phyloP scores from a whole-genome alignment of 2,888 invertebrate genomes.

The Eupithecia centaureata region DNA sequence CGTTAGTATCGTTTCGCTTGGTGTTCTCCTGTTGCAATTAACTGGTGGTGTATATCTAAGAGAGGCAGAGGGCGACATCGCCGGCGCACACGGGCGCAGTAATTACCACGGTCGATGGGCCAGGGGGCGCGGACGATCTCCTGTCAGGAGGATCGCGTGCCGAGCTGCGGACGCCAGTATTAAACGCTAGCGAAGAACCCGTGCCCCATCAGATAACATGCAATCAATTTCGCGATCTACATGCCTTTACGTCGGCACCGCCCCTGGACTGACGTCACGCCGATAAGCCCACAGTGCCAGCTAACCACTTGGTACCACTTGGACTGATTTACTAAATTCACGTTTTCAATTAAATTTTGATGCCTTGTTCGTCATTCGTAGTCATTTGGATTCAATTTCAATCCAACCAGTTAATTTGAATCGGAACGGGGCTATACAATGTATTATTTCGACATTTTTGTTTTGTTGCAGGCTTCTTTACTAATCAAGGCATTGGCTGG shows the following conservation, averaged over 20 bases:
- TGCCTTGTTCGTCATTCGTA: constrained; percentile 30
- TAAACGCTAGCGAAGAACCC: constrained; percentile 83
- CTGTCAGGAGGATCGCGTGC: constrained; percentile 82
- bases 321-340: constrained; percentile 55
- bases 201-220: constrained; percentile 82
- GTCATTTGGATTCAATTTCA: constrained; percentile 24
- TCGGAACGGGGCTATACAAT: constrained; percentile 13
- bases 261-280: constrained; percentile 80
- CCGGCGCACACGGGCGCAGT: constrained; percentile 75
- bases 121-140: constrained; percentile 75
- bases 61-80: constrained; percentile 72
- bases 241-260: constrained; percentile 80
- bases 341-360: constrained; percentile 47
- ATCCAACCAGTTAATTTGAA: constrained; percentile 25
- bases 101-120: constrained; percentile 76
- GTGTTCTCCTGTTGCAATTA: constrained; percentile 48
- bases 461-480: constrained; percentile 55
- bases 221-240: constrained; percentile 84
- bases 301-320: constrained; percentile 74
- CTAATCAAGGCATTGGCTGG: constrained; percentile 77
- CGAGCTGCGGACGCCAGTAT: constrained; percentile 75
- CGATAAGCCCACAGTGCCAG: constrained; percentile 78
- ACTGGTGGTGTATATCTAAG: constrained; percentile 42
- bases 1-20: background rate
- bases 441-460: constrained; percentile 51